Evolutionary conservation across 2,797 vertebrate species (phyloP), one percentile per base, ranked within the genome.

Genomic region (Nyctibius grandis): DNA sequence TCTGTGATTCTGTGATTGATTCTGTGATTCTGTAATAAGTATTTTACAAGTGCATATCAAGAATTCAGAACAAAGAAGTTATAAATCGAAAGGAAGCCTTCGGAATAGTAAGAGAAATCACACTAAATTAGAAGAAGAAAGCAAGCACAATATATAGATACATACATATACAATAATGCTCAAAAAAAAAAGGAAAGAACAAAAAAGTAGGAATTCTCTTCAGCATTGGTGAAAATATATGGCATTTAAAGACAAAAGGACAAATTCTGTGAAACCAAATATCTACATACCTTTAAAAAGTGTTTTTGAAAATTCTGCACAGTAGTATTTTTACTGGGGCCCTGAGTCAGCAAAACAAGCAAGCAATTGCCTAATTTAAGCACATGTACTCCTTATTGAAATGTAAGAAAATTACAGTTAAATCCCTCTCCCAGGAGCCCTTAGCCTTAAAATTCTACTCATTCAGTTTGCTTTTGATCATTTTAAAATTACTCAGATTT

Each of bases 181-280:
- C 67, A 4, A 14, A 34, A 80, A 40, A 45, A 20, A 2, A 17
- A 19, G 1, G 3, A 2, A 9, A 34, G 14, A 4, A 17, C n/a
- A 9, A 21, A 9, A 69, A 75, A 47, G 8, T 5, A 57, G 15
- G 7, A 9, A 25, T 51, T 69, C 2, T 61, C 25, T 73, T 87
- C 34, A 36, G 1, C 15, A 56, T 17, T 12, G 7, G 8, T 83
- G 19, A 74, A 93, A 73, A 68, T 38, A 63, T 11, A 23, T 9
- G 17, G 3, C 7, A 65, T 48, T 56, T 59, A 61, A 78, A 61
- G 11, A 78, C 9, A 51, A 74, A 67, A 82, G 3, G 6, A 36
- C 1, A 87, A 68, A 83, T 65, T 45, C 3, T 54, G 9, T 85
- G 47, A 74, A 95, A 64, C 4, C 3, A 69, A 80, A 47, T 64